Percentiles rank a stretch among this genome's conserved stretches.
Evolutionary conservation across 2,797 vertebrate species (phyloP).

Genomic region (Aphelocoma californica): DNA sequence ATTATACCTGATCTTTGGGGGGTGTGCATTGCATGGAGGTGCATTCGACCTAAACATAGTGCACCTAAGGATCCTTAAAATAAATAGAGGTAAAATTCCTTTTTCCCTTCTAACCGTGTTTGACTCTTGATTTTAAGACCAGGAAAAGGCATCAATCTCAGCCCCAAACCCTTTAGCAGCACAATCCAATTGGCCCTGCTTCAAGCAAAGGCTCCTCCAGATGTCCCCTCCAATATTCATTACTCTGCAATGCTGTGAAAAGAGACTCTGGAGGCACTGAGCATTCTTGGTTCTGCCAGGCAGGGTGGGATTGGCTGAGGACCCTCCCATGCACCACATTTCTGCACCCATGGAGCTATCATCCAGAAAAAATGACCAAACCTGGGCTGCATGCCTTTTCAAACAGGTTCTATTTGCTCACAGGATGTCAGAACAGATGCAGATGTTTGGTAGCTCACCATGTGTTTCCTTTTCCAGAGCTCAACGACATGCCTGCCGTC

Average conservation of each 20-base stretch:
- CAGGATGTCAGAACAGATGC: neutral
- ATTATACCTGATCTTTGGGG: too few relatives aligned
- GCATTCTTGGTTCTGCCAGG: neutral
- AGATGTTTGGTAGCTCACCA: neutral
- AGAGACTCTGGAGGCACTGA: neutral
- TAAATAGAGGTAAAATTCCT: too few relatives aligned
- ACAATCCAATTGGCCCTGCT: neutral
- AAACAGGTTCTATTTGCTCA: neutral
- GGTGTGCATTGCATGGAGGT: too few relatives aligned
- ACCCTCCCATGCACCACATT: neutral
- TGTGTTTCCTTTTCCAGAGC: constrained; percentile 34
- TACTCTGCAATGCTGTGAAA: neutral
- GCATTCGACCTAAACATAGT: too few relatives aligned
- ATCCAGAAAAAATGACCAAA: neutral
- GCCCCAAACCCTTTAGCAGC: neutral
- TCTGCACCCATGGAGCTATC: neutral
- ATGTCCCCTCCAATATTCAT: neutral
- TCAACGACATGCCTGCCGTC: neutral
- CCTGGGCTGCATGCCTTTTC: neutral
- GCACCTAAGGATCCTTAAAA: too few relatives aligned
- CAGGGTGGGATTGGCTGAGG: neutral
- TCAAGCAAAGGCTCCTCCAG: neutral
- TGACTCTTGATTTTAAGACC: too few relatives aligned
- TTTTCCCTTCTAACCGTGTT: too few relatives aligned
- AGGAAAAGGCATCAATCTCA: neutral